Evolutionary conservation across 2,888 invertebrate genomes (phyloP), one percentile per base, ranked within the genome.

Genomic region (Neoascia interrupta): DNA sequence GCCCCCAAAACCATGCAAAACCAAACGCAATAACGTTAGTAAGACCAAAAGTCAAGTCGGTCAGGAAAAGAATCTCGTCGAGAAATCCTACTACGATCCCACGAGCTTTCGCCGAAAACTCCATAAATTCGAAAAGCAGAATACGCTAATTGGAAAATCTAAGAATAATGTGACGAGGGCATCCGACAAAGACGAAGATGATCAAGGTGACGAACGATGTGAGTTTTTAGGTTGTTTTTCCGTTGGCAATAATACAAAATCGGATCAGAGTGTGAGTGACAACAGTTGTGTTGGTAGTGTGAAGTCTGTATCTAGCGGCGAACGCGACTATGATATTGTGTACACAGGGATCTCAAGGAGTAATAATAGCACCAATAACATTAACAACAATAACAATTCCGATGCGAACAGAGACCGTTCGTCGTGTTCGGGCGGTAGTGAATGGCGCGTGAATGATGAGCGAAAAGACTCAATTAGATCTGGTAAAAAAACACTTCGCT

Each of bases 171-270:
- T 13, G 39, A 60, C 51, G 26, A 41, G 34, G 39, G 51, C 64
- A 63, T 16, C 26, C 56, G 21, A 47, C 36, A 39, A 39, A 51
- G 49, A 43, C 45, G 60, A 61, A 47, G 39, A 76, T 31, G 43
- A 66, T 58, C 63, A 61, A 49, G 41, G 39, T 64, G 73, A 47
- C 49, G 83, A 82, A 68, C 82, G 80, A 47, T 84, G 84, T 75
- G 84, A 85, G 66, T 70, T 84, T 64, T 83, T 85, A 45, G 83
- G 82, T 70, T 85, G 85, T 70, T 84, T 84, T 81, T 81, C 82
- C 19, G 36, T 60, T 19, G 47, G 64, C 60, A 76, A 80, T 73
- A 81, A 69, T 69, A 81, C 37, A 66, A 81, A 56, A 43, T 70
- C 61, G 10, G 66, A 81, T 64, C 64, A 56, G 23, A 60, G 68